Evolutionary conservation across 1,140 invertebrate genomes (phyloP).

Genomic region (Mamestra configurata): DNA sequence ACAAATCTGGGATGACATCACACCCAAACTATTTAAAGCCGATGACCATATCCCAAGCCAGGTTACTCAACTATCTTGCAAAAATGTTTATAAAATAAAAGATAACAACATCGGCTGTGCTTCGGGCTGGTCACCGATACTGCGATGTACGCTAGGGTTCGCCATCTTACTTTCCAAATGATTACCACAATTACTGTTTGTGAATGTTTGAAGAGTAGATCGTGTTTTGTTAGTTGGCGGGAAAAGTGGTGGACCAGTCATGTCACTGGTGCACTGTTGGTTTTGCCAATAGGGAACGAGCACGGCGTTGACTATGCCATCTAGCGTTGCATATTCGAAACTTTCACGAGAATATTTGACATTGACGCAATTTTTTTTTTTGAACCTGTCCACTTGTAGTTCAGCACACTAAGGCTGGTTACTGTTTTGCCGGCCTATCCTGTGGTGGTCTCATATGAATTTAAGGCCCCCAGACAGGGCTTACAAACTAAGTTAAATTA

Average conservation of each 20-base stretch:
- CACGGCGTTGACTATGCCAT: too few relatives aligned
- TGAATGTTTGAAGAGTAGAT: conserved; percentile 19
- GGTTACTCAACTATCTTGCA: conserved; percentile 8
- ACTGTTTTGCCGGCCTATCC: too few relatives aligned
- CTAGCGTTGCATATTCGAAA: too few relatives aligned
- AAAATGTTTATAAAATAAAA: conserved; percentile 35
- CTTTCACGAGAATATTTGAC: too few relatives aligned
- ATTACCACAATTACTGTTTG: conserved; percentile 25
- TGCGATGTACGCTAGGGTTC: neutral
- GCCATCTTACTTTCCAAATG: conserved; percentile 36
- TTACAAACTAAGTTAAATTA: too few relatives aligned
- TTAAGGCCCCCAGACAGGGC: too few relatives aligned
- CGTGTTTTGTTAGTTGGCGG: conserved; percentile 5
- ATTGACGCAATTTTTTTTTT: too few relatives aligned
- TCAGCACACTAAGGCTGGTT: too few relatives aligned
- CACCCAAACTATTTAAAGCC: neutral
- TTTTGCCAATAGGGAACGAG: too few relatives aligned
- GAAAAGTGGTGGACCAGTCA: neutral
- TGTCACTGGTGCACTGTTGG: too few relatives aligned
- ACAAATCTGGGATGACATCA: conserved; percentile 12
- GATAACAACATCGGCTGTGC: conserved; percentile 2
- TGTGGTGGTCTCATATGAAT: too few relatives aligned
- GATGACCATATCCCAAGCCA: conserved; percentile 8
- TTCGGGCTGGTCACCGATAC: conserved; percentile 7
- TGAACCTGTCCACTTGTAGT: too few relatives aligned